A percentile compares a stretch with the other conserved stretches of the same genome.
phyloP scores from a whole-genome alignment of 2,113 vertebrate species.

The Prionailurus viverrinus region DNA sequence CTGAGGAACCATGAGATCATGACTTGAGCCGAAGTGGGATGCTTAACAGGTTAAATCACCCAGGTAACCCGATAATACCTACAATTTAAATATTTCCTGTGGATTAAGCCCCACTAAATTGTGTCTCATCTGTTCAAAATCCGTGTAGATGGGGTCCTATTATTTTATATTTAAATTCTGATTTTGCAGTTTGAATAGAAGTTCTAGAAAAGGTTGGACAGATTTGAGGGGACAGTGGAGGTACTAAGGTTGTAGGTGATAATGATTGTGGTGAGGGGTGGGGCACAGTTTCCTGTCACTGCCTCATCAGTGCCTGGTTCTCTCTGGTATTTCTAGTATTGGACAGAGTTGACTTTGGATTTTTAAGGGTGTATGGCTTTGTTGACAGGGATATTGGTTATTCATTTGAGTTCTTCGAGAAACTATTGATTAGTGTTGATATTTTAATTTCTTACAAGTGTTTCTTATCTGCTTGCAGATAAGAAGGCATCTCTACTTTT shows the following conservation, averaged over 20 bases:
- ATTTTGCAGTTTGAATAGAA: not conserved
- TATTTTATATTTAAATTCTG: slow-evolving; percentile 45
- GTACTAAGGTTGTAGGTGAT: not conserved
- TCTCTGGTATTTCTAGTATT: not conserved
- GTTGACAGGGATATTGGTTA: not conserved
- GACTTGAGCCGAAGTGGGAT: too few species aligned
- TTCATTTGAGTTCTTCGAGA: not conserved
- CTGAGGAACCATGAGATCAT: too few species aligned
- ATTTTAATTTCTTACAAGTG: not conserved
- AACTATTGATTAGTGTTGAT: not conserved
- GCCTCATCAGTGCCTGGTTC: not conserved
- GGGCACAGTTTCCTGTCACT: not conserved
- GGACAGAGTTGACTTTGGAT: not conserved
- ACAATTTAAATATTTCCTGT: not conserved
- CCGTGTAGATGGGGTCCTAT: not conserved
- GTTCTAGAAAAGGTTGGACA: not conserved
- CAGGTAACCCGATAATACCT: not conserved
- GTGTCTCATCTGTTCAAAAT: slow-evolving; percentile 3
- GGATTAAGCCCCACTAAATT: slow-evolving; percentile 4
- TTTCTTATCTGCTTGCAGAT: not conserved
- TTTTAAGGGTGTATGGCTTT: not conserved
- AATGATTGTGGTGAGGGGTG: not conserved
- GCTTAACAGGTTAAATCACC: too few species aligned
- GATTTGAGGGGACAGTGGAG: not conserved
- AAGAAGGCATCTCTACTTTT: not conserved